Evolutionary conservation across 2,113 vertebrate species (phyloP).

Genomic region (Lontra canadensis): DNA sequence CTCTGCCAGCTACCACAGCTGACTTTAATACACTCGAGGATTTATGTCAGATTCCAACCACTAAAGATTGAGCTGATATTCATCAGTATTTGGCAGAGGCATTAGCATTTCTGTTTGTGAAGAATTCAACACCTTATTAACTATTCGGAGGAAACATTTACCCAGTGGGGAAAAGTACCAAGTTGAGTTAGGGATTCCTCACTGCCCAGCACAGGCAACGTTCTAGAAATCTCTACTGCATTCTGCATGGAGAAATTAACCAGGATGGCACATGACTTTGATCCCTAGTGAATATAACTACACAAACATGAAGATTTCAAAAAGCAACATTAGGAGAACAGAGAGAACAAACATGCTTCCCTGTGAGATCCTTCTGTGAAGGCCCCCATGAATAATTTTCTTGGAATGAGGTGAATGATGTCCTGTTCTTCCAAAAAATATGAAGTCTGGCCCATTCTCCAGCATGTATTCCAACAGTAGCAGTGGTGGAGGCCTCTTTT

Average conservation of each 20-base stretch:
- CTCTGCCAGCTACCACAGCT: background rate
- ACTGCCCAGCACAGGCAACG: slow-evolving; percentile 41
- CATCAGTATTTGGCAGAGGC: slow-evolving; percentile 44
- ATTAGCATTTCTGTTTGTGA: slow-evolving; percentile 55
- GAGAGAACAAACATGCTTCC: background rate
- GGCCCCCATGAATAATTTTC: background rate
- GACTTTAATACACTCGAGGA: slow-evolving; percentile 12
- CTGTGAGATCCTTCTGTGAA: background rate
- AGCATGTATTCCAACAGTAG: background rate
- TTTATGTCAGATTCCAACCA: slow-evolving; percentile 38
- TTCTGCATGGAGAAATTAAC: slow-evolving; percentile 57
- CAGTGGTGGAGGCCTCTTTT: background rate
- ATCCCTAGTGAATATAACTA: slow-evolving; percentile 59
- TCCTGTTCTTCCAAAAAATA: background rate
- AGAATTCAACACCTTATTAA: slow-evolving; percentile 52
- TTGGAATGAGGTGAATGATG: background rate
- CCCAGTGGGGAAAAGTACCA: slow-evolving; percentile 41
- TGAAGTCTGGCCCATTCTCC: background rate
- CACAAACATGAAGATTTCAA: slow-evolving; percentile 39
- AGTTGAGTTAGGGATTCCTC: slow-evolving; percentile 29
- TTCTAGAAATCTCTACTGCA: slow-evolving; percentile 8
- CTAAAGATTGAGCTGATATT: slow-evolving; percentile 71
- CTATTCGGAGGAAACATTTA: slow-evolving; percentile 69
- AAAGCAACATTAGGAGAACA: slow-evolving; percentile 30
- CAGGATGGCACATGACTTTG: background rate